Evolutionary conservation across 1,140 invertebrate species (phyloP).

Genomic region (Parasteatoda tepidariorum): DNA sequence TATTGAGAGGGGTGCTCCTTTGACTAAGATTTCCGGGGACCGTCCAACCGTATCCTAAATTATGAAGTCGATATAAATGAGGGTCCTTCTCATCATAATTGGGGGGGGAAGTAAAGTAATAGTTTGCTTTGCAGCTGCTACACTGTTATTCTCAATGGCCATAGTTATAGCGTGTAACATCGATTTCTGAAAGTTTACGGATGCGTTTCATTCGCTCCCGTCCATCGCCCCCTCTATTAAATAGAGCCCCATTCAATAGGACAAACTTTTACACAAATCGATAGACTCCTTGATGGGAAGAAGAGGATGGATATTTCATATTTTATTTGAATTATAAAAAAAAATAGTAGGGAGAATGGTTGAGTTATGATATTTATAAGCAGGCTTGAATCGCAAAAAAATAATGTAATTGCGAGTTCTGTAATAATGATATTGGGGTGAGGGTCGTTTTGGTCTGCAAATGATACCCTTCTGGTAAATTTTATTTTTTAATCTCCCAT

Average conservation of each 20-base stretch:
- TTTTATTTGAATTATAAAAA: too few relatives aligned
- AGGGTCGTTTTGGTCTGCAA: too few relatives aligned
- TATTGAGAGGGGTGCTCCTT: constrained; percentile 11
- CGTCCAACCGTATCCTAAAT: constrained; percentile 29
- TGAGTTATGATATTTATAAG: too few relatives aligned
- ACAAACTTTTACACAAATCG: too few relatives aligned
- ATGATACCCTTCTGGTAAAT: too few relatives aligned
- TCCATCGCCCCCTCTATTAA: not conserved
- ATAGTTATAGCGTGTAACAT: constrained; percentile 28
- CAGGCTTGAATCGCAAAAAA: too few relatives aligned
- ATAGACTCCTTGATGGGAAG: too few relatives aligned
- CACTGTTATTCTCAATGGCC: not conserved
- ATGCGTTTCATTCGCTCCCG: not conserved
- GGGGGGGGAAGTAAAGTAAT: constrained; percentile 14
- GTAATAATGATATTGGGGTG: too few relatives aligned
- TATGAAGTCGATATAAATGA: constrained; percentile 46
- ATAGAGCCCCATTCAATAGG: not conserved
- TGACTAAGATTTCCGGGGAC: constrained; percentile 11
- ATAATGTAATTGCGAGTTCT: too few relatives aligned
- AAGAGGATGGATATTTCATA: too few relatives aligned
- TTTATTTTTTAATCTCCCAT: too few relatives aligned
- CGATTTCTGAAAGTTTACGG: constrained; percentile 11
- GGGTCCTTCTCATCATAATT: constrained; percentile 34
- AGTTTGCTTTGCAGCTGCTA: constrained; percentile 21
- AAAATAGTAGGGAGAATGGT: too few relatives aligned